A percentile compares a stretch with the other conserved stretches of the same genome.
Conservation (phyloP, 2,797 vertebrate species). For the Helarctos malayanus region DNA sequence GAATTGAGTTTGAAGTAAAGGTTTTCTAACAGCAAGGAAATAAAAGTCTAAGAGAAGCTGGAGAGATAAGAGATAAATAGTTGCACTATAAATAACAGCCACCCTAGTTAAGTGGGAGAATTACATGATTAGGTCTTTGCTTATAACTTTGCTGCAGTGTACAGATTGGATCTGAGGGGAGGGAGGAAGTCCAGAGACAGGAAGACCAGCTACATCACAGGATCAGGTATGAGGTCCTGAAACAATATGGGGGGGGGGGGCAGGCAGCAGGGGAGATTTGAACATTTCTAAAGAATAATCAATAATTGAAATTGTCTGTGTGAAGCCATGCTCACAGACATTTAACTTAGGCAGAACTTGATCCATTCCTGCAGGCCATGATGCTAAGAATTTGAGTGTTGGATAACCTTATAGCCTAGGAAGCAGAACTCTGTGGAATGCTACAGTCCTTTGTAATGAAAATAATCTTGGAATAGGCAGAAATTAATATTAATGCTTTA, state of each 20-base stretch:
- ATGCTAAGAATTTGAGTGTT: not conserved
- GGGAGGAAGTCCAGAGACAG: not conserved
- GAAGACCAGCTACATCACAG: not conserved
- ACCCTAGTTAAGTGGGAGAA: not conserved
- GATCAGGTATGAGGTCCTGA: not conserved
- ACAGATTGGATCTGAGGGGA: not conserved
- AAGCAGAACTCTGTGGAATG: not conserved
- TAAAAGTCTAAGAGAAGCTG: not conserved
- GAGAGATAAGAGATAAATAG: not conserved
- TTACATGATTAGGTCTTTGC: not conserved
- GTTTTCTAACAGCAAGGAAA: not conserved
- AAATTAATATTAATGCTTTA: conserved; percentile 47
- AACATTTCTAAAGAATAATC: not conserved
- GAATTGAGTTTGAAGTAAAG: not conserved
- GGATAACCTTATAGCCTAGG: not conserved
- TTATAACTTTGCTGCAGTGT: not conserved
- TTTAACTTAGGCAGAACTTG: not conserved
- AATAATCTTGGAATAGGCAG: not conserved
- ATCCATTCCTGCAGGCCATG: not conserved
- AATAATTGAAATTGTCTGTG: not conserved
- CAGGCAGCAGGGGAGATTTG: not conserved
- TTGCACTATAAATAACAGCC: not conserved
- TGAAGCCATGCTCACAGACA: not conserved
- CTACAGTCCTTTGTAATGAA: not conserved
- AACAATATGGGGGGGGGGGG: not conserved